Base-by-base conservation (phyloP, 2,113 vertebrate species). In the Eulemur rufifrons region DNA sequence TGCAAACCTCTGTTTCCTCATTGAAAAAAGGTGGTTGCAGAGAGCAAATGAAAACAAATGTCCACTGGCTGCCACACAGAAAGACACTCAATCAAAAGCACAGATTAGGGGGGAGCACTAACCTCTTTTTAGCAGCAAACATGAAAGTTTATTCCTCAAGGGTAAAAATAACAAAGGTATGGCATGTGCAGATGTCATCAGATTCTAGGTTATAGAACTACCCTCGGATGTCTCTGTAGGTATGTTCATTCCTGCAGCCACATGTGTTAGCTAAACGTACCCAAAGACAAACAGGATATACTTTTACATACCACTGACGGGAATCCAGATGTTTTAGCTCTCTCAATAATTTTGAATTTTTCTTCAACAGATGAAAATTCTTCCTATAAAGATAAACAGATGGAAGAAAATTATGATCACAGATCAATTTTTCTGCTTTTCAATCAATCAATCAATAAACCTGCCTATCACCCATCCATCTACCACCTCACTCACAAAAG, bases 241-340 rank as follows among this genome's bases (percentile, higher is more conserved):
- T 39, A 8, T 21, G 1, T 34, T 59, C 17, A 20, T 56, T 59
- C 32, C 74, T 61, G 27, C n/a, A 80, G 45, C 29, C 86, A 3
- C 32, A 45, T 37, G 37, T 92, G 34, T 29, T 54, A 66, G 10
- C 66, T 5, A 81, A 45, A 11, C 11, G 50, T n/a, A 94, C 56
- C 71, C 29, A 74, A 29, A 87, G 20, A 74, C 0, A 96, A 56
- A 89, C 6, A 82, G 9, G 63, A 82, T 74, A 85, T 10, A 93
- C n/a, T 82, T 68, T 88, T 54, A 98, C 98, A 98, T 99, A 99
- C 99, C 99, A 99, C 61, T 99, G 99, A 81, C 99, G 99, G 34
- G 99, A 99, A 97, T 99, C 99, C 98, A 99, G 98, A 98, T 99
- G 99, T 98, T 99, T 99, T 96, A 99, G 98, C 91, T 99, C 99